Conservation (phyloP, 2,888 invertebrate species). For the Acleris cristana region DNA sequence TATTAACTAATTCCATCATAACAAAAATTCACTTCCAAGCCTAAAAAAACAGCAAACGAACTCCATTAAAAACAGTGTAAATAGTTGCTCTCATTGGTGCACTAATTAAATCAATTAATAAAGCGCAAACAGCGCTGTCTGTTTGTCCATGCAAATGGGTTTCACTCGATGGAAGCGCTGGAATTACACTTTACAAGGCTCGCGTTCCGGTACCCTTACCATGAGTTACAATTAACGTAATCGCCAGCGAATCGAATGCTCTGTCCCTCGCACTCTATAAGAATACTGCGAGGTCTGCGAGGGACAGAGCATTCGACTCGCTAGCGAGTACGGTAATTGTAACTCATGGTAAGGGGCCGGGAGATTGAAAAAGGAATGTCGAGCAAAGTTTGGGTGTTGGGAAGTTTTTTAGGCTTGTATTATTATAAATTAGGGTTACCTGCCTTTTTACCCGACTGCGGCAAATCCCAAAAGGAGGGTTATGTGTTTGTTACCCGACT, state of each 20-base stretch:
- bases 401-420: not conserved
- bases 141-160: slow-evolving; percentile 25
- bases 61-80: slow-evolving; percentile 30
- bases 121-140: slow-evolving; percentile 28
- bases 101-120: slow-evolving; percentile 36
- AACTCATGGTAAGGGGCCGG: too few species aligned
- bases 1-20: too few species aligned
- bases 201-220: too few species aligned
- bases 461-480: too few species aligned
- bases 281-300: too few species aligned
- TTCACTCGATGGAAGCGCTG: slow-evolving; percentile 12
- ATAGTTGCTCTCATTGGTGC: slow-evolving; percentile 34
- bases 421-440: not conserved
- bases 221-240: too few species aligned
- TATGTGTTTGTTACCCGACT: too few species aligned
- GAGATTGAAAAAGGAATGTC: not conserved
- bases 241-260: too few species aligned
- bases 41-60: slow-evolving; percentile 13
- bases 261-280: too few species aligned
- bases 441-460: too few species aligned
- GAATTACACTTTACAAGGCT: slow-evolving; percentile 11
- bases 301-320: too few species aligned
- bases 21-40: slow-evolving; percentile 8
- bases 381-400: not conserved
- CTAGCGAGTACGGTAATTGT: too few species aligned